Evolutionary conservation across 1,140 invertebrate species (phyloP).

Genomic region (Procambarus clarkii): DNA sequence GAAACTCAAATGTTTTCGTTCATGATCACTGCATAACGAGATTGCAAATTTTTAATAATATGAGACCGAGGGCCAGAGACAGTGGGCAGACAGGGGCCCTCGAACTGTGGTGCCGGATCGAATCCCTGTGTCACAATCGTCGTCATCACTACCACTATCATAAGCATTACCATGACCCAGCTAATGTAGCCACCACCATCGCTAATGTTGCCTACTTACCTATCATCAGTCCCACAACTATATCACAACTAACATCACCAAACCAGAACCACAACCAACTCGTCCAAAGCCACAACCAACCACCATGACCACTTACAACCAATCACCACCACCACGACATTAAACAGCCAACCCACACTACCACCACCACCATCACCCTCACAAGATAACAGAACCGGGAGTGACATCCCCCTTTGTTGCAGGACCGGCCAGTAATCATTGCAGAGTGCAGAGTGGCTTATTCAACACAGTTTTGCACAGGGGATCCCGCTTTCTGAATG

Average conservation of each 20-base stretch:
- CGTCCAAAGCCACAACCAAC: neutral
- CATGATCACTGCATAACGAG: neutral
- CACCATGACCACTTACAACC: neutral
- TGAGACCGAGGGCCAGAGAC: neutral
- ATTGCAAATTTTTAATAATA: neutral
- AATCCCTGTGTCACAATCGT: too few species aligned
- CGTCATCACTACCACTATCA: too few species aligned
- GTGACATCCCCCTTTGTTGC: neutral
- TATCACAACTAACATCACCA: neutral
- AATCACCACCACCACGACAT: neutral
- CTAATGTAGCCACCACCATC: neutral
- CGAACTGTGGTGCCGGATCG: neutral
- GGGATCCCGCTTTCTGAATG: neutral
- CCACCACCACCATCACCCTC: neutral
- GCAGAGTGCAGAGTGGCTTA: neutral
- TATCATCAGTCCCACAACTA: neutral
- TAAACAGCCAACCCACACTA: neutral
- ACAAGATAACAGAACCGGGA: neutral
- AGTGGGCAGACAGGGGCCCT: neutral
- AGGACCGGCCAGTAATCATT: neutral
- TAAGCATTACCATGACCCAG: neutral
- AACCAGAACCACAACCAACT: neutral
- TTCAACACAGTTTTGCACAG: neutral
- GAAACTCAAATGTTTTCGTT: neutral
- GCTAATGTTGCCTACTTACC: neutral